Percentiles rank a stretch among this genome's conserved stretches.
Conservation (phyloP, 1,140 invertebrate species). For the Sarcophaga peregrina region DNA sequence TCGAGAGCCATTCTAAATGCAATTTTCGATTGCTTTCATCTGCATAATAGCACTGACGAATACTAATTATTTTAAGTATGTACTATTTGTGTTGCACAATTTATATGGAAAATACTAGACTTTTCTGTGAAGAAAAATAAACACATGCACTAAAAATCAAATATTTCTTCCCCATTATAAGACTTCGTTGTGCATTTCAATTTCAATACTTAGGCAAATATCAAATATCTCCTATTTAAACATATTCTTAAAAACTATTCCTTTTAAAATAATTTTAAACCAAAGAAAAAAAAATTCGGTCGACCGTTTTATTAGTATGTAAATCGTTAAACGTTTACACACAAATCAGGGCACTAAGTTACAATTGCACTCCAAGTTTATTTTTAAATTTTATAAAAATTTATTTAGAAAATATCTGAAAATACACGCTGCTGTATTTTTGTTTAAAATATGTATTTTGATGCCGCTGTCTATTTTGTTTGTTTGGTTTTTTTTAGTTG, state of each 20-base stretch:
- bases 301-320: neutral
- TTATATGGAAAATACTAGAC: neutral
- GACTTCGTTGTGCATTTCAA: neutral
- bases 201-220: too few relatives aligned
- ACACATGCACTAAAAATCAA: neutral
- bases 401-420: neutral
- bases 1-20: too few relatives aligned
- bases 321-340: neutral
- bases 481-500: neutral
- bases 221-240: too few relatives aligned
- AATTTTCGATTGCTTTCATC: too few relatives aligned
- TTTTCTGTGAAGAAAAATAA: neutral
- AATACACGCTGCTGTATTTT: conserved; percentile 4
- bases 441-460: conserved; percentile 18
- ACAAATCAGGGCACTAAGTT: conserved; percentile 38
- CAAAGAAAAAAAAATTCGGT: too few relatives aligned
- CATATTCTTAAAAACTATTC: too few relatives aligned
- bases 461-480: neutral
- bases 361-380: neutral
- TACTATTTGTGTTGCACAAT: neutral
- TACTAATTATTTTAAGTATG: too few relatives aligned
- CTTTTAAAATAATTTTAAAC: too few relatives aligned
- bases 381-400: neutral
- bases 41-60: too few relatives aligned
- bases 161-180: conserved; percentile 16